Evolutionary conservation across 2,113 vertebrate genomes (phyloP).

Genomic region (Fulica atra): DNA sequence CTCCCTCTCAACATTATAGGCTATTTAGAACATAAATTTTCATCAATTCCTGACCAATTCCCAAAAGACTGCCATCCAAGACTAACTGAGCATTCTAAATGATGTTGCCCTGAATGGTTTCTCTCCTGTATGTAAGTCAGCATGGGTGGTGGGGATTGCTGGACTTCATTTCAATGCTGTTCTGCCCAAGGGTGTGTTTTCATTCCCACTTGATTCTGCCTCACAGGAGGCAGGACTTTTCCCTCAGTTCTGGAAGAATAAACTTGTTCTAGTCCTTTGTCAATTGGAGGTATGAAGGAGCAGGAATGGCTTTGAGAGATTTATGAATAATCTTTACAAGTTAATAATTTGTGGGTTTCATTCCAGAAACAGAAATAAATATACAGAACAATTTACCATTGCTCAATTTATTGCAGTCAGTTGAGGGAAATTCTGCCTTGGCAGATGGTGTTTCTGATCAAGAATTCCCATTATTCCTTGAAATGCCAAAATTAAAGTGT

Average conservation of each 20-base stretch:
- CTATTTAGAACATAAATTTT: background rate
- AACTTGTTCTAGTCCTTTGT: background rate
- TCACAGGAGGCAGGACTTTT: background rate
- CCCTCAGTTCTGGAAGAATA: background rate
- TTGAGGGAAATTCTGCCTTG: constrained; percentile 11
- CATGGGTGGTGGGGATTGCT: background rate
- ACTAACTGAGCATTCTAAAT: background rate
- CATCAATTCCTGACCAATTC: background rate
- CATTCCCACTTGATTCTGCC: background rate
- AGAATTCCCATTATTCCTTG: constrained; percentile 38
- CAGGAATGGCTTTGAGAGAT: background rate
- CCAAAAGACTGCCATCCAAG: background rate
- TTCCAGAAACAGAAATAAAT: constrained; percentile 35
- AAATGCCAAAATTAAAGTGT: constrained; percentile 36
- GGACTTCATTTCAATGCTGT: fast-evolving
- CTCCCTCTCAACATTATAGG: background rate
- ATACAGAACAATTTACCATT: constrained; percentile 3
- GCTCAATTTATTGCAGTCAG: background rate
- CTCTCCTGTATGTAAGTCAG: background rate
- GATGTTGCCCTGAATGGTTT: fast-evolving
- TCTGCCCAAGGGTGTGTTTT: background rate
- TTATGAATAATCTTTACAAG: background rate
- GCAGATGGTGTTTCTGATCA: constrained; percentile 45
- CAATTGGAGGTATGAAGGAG: background rate
- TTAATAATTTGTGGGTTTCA: background rate